Conservation (phyloP, 2,797 vertebrate genomes). For the Eupleurogrammus muticus region DNA sequence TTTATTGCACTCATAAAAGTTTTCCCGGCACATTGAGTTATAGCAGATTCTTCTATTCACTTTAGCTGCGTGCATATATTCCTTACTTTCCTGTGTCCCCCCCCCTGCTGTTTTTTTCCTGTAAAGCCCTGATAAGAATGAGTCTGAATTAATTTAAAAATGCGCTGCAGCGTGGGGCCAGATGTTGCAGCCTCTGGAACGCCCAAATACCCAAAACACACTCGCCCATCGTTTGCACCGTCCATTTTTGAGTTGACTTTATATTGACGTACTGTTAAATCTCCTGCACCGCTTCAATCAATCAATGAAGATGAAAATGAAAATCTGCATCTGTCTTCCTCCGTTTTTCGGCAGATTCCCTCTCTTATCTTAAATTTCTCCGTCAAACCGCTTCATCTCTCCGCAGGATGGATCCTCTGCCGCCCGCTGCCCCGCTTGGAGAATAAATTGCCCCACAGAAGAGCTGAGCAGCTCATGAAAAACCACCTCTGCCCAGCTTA, state of each 20-base stretch:
- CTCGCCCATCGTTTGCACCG: no score
- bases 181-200: constrained; percentile 36
- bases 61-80: not conserved
- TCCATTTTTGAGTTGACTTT: not conserved
- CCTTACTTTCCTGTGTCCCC: not conserved
- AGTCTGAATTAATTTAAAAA: constrained; percentile 5
- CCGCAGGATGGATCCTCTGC: constrained; percentile 54
- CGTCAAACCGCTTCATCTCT: constrained; percentile 58
- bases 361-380: constrained; percentile 54
- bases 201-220: constrained; percentile 9
- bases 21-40: constrained; percentile 8
- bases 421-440: constrained; percentile 51
- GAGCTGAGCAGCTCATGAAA: constrained; percentile 64
- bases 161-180: no score
- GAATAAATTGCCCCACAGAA: constrained; percentile 69
- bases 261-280: constrained; percentile 3
- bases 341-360: not conserved
- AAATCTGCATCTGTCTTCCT: constrained; percentile 19
- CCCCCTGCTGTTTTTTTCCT: not conserved
- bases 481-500: constrained; percentile 64
- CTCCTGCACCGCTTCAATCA: constrained; percentile 12
- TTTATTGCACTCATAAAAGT: not conserved
- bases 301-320: constrained; percentile 22
- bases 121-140: not conserved
- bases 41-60: not conserved